phyloP scores from a whole-genome alignment of 2,888 invertebrate species.

The Eupithecia subfuscata region DNA sequence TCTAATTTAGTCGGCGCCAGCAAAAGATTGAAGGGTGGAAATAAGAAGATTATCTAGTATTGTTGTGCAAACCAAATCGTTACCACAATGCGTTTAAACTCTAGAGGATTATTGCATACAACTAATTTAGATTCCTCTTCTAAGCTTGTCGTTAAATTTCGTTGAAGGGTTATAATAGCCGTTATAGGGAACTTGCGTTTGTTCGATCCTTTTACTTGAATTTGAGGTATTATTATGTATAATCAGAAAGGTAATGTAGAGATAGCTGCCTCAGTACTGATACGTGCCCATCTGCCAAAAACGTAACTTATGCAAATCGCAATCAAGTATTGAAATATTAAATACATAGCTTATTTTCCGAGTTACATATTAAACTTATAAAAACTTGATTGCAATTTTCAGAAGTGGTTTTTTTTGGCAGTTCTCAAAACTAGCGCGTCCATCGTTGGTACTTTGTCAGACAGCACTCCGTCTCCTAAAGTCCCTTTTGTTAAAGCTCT shows the following conservation, averaged over 20 bases:
- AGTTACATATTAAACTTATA: not conserved
- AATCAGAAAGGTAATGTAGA: not conserved
- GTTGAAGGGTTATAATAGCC: not conserved
- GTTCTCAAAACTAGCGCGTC: too few species aligned
- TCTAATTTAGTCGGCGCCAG: conserved; percentile 62
- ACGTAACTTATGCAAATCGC: not conserved
- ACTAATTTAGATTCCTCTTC: not conserved
- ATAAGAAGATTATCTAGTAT: conserved; percentile 57
- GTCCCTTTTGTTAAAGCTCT: not conserved
- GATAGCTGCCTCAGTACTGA: too few species aligned
- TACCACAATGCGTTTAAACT: conserved; percentile 13
- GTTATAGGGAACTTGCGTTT: not conserved
- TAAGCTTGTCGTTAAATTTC: not conserved
- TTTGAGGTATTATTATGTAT: not conserved
- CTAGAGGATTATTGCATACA: not conserved
- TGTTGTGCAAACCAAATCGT: conserved; percentile 14
- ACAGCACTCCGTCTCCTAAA: not conserved
- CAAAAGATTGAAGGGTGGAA: conserved; percentile 57
- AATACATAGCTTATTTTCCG: not conserved
- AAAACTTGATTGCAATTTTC: not conserved
- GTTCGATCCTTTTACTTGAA: not conserved
- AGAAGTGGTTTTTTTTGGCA: not conserved
- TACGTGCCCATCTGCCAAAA: not conserved
- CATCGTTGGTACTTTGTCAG: too few species aligned
- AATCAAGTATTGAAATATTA: not conserved